Evolutionary conservation across 2,113 vertebrate species (phyloP).

Genomic region (Rhinichthys klamathensis): DNA sequence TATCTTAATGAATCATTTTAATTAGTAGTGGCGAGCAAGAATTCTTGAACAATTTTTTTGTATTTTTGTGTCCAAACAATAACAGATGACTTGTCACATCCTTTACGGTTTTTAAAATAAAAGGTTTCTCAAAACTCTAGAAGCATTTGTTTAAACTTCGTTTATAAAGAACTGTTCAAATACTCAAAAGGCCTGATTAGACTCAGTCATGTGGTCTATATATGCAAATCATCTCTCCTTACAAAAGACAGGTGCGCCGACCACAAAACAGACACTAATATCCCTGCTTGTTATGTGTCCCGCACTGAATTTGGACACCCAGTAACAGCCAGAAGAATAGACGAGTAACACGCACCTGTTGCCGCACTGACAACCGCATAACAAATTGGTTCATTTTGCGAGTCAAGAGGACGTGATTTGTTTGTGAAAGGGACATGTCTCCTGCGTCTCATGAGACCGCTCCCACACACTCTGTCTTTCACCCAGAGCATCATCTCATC

Average conservation of each 20-base stretch:
- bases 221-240: not conserved
- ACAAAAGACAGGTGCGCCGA: not conserved
- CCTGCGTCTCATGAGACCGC: constrained; percentile 16
- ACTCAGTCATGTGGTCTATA: not conserved
- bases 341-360: constrained; percentile 30
- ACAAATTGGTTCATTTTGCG: constrained; percentile 50
- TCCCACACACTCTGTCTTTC: constrained; percentile 26
- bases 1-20: too few relatives aligned
- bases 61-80: too few relatives aligned
- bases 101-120: too few relatives aligned
- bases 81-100: too few relatives aligned
- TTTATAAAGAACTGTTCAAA: constrained; percentile 3
- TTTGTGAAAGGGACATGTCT: constrained; percentile 19
- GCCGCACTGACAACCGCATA: constrained; percentile 27
- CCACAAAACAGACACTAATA: constrained; percentile 1
- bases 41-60: too few relatives aligned
- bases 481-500: constrained; percentile 36
- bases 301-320: constrained; percentile 13
- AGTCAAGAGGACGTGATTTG: constrained; percentile 49
- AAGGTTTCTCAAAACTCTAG: not conserved
- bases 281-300: constrained; percentile 30
- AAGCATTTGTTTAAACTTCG: not conserved
- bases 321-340: constrained; percentile 11
- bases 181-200: not conserved
- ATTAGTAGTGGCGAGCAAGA: too few relatives aligned